phyloP scores from a whole-genome alignment of 2,888 invertebrate species.

The Pterostichus niger region DNA sequence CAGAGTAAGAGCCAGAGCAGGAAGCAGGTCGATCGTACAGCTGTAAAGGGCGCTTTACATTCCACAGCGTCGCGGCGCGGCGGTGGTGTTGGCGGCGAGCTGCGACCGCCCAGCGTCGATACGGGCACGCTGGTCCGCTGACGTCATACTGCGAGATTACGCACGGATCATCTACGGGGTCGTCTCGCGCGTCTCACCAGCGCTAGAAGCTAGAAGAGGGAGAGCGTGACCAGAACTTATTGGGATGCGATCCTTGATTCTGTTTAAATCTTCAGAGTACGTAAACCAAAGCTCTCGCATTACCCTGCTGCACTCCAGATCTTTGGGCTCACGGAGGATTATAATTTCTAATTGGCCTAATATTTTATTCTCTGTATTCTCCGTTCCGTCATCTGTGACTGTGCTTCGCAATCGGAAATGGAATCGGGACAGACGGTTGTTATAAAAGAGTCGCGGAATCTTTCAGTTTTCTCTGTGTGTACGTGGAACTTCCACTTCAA shows the following conservation, averaged over 20 bases:
- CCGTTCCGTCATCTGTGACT: not conserved
- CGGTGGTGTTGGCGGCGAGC: not conserved
- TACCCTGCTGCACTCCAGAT: slow-evolving; percentile 55
- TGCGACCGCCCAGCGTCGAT: slow-evolving; percentile 54
- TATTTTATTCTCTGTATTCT: slow-evolving; percentile 51
- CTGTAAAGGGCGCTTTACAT: slow-evolving; percentile 51
- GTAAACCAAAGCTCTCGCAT: slow-evolving; percentile 41
- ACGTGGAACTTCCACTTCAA: slow-evolving; percentile 59
- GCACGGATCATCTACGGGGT: slow-evolving; percentile 63
- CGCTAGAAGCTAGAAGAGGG: not conserved
- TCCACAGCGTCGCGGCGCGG: slow-evolving; percentile 18
- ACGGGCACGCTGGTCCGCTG: slow-evolving; percentile 55
- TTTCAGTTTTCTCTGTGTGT: slow-evolving; percentile 56
- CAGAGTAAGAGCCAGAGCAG: not conserved
- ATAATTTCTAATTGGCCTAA: slow-evolving; percentile 63
- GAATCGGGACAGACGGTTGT: slow-evolving; percentile 6
- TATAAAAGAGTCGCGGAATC: slow-evolving; percentile 10
- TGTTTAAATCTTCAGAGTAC: slow-evolving; percentile 49
- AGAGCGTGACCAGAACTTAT: slow-evolving; percentile 62
- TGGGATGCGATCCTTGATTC: slow-evolving; percentile 54
- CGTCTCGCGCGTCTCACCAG: slow-evolving; percentile 1
- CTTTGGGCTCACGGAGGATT: slow-evolving; percentile 40
- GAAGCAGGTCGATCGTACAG: slow-evolving; percentile 15
- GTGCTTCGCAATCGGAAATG: slow-evolving; percentile 9
- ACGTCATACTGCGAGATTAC: slow-evolving; percentile 63